Conservation (phyloP, 2,797 vertebrate genomes). For the Hyperoplus lanceolatus region DNA sequence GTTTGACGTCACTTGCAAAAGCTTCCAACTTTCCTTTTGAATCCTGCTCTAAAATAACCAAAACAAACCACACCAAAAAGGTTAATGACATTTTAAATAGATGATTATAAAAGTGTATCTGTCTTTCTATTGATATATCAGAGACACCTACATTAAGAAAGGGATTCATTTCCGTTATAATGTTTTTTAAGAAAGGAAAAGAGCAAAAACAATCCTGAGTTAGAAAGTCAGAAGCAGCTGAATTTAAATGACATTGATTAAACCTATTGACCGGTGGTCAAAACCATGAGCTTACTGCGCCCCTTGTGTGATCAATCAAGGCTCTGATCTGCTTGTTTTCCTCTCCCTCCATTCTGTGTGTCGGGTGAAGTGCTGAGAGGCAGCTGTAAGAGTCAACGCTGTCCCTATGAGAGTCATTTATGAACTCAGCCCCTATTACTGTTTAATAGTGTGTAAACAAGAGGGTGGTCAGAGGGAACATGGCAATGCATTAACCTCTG, state of each 20-base stretch:
- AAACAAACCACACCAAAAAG: conserved; percentile 10
- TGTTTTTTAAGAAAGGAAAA: conserved; percentile 44
- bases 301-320: conserved; percentile 68
- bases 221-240: conserved; percentile 28
- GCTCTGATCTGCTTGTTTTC: conserved; percentile 50
- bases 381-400: conserved; percentile 41
- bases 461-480: conserved; percentile 61
- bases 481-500: conserved; percentile 70
- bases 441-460: conserved; percentile 80
- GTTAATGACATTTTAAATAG: conserved; percentile 28
- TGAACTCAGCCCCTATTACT: conserved; percentile 72
- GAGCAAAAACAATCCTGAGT: conserved; percentile 14
- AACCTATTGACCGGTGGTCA: conserved; percentile 69
- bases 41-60: conserved; percentile 4
- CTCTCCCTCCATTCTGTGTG: conserved; percentile 29
- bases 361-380: conserved; percentile 41
- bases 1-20: conserved; percentile 50
- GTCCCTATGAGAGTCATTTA: conserved; percentile 62
- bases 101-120: background rate
- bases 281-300: conserved; percentile 51
- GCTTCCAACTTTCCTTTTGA: conserved; percentile 17
- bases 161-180: conserved; percentile 18
- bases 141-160: conserved; percentile 1
- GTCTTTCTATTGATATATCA: background rate
- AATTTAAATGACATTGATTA: conserved; percentile 75